Conservation (phyloP, 2,888 invertebrate species). For the Drymonia ruficornis region DNA sequence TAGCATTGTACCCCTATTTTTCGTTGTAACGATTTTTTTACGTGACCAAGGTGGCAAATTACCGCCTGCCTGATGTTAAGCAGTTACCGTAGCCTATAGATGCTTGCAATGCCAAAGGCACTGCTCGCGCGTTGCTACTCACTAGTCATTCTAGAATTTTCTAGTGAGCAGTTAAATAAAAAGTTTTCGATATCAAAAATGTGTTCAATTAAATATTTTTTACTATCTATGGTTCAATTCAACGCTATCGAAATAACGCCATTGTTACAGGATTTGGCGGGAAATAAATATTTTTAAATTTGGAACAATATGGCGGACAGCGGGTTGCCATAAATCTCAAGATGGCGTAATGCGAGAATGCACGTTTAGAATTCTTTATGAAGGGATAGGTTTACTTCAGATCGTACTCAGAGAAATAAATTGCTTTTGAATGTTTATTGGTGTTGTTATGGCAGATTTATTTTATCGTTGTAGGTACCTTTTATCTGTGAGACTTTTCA, state of each 20-base stretch:
- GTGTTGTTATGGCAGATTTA: slow-evolving; percentile 36
- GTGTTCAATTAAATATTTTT: too few relatives aligned
- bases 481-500: slow-evolving; percentile 20
- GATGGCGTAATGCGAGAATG: slow-evolving; percentile 78
- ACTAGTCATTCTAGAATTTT: too few relatives aligned
- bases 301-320: slow-evolving; percentile 80
- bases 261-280: too few relatives aligned
- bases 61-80: too few relatives aligned
- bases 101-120: too few relatives aligned
- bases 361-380: slow-evolving; percentile 78
- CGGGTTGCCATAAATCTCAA: slow-evolving; percentile 80
- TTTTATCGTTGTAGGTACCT: slow-evolving; percentile 30
- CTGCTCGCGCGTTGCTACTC: too few relatives aligned
- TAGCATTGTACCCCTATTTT: slow-evolving; percentile 21
- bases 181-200: too few relatives aligned
- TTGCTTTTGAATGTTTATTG: slow-evolving; percentile 51
- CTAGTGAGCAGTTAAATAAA: too few relatives aligned
- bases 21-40: background rate
- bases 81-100: too few relatives aligned
- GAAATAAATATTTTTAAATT: slow-evolving; percentile 78
- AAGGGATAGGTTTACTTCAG: slow-evolving; percentile 65
- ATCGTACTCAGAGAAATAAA: slow-evolving; percentile 61
- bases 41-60: too few relatives aligned
- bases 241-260: too few relatives aligned
- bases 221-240: too few relatives aligned